phyloP scores from a whole-genome alignment of 1,140 invertebrate genomes.

The Phymastichus coffea region DNA sequence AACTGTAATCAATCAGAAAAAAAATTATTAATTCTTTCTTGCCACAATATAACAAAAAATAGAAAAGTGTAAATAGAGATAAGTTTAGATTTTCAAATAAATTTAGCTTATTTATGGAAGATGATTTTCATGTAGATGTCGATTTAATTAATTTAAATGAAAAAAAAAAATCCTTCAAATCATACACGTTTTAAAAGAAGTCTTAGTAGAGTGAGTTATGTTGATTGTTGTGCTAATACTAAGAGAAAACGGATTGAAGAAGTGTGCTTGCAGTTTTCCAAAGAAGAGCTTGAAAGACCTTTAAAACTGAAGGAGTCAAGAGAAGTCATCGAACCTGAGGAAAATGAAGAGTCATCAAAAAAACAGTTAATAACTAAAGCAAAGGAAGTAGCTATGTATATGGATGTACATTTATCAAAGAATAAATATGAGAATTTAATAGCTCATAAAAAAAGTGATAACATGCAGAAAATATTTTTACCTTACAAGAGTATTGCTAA shows the following conservation, averaged over 20 bases:
- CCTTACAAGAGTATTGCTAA: not conserved
- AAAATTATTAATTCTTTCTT: not conserved
- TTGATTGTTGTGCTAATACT: not conserved
- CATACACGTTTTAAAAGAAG: not conserved
- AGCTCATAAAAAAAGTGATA: not conserved
- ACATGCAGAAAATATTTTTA: not conserved
- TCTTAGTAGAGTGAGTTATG: not conserved
- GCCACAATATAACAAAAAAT: not conserved
- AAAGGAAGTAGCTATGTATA: slow-evolving; percentile 9
- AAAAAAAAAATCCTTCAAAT: not conserved
- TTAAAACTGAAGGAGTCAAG: not conserved
- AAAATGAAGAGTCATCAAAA: slow-evolving; percentile 11
- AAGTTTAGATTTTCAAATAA: not conserved
- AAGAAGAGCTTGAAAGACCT: not conserved
- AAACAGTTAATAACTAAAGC: not conserved
- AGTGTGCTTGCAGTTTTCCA: not conserved
- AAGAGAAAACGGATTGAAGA: not conserved
- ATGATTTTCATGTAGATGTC: not conserved
- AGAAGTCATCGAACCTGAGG: not conserved
- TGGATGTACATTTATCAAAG: not conserved
- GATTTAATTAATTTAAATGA: no score
- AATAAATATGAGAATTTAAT: slow-evolving; percentile 12
- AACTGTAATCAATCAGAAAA: slow-evolving; percentile 1
- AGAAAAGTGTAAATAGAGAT: not conserved
- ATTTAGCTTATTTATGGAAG: not conserved